A percentile compares a stretch with the other conserved stretches of the same genome.
These are phyloP conservation scores for Antechinus flavipes DNA, from an alignment of 2,113 vertebrate species.

Conservation along the genomic window DNA sequence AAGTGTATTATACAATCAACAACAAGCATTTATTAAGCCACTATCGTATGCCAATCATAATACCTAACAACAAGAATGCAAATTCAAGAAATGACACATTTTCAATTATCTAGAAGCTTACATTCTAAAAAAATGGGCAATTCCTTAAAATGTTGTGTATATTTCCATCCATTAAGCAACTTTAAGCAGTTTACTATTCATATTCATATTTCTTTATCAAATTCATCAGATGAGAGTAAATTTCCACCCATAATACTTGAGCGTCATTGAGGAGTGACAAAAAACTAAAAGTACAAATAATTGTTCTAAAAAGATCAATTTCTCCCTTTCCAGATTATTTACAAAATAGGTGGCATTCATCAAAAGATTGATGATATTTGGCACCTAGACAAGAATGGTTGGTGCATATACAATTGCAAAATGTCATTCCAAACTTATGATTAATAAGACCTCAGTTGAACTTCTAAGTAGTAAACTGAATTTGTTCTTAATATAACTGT, in stretches of 20 bases:
- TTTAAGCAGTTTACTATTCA: background rate
- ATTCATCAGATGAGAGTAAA: background rate
- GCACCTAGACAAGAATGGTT: background rate
- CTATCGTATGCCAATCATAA: background rate
- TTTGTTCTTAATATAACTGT: background rate
- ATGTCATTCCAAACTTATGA: background rate
- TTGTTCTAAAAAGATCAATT: background rate
- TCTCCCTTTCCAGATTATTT: background rate
- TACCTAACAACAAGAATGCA: background rate
- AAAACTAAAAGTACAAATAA: background rate
- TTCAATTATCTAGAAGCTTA: background rate
- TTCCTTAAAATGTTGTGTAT: background rate
- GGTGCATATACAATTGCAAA: background rate
- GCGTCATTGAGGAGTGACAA: background rate
- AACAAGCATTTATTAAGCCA: background rate
- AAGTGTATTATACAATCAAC: background rate
- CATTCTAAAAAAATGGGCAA: background rate
- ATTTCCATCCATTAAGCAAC: background rate
- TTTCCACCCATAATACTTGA: background rate
- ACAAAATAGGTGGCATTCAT: background rate
- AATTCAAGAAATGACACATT: background rate
- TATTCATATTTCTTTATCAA: background rate
- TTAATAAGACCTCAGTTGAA: background rate
- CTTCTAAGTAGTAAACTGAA: background rate
- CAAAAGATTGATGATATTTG: background rate